phyloP scores from a whole-genome alignment of 2,797 vertebrate genomes.

The Smutsia gigantea region DNA sequence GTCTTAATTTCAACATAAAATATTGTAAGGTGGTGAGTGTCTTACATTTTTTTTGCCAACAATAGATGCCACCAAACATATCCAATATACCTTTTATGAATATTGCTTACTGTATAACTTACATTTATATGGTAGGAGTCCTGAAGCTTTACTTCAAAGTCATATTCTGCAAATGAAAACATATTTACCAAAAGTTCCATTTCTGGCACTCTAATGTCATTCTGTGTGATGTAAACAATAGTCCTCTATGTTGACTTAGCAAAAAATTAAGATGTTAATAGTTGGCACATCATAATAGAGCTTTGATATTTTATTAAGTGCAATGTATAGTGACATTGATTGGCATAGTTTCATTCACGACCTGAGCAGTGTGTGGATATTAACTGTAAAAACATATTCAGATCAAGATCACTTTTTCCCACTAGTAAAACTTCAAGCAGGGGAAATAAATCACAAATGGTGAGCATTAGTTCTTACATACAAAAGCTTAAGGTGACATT shows the following conservation, averaged over 20 bases:
- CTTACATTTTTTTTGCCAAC: neutral
- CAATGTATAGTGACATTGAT: neutral
- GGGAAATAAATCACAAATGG: neutral
- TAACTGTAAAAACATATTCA: neutral
- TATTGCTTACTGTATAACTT: conserved; percentile 42
- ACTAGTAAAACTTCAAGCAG: neutral
- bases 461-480: neutral
- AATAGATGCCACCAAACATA: neutral
- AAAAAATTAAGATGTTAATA: neutral
- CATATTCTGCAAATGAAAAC: conserved; percentile 40
- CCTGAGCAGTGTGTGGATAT: neutral
- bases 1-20: conserved; percentile 22
- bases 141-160: neutral
- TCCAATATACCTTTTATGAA: neutral
- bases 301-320: conserved; percentile 19
- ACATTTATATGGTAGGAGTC: conserved; percentile 21
- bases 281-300: neutral
- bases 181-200: conserved; percentile 21
- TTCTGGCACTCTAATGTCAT: neutral
- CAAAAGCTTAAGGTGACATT: neutral
- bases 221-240: neutral
- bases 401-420: neutral
- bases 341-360: neutral
- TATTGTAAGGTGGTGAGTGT: neutral
- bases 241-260: neutral